Evolutionary conservation across 2,888 invertebrate genomes (phyloP), one percentile per base, ranked within the genome.

Genomic region (Patella pellucida): DNA sequence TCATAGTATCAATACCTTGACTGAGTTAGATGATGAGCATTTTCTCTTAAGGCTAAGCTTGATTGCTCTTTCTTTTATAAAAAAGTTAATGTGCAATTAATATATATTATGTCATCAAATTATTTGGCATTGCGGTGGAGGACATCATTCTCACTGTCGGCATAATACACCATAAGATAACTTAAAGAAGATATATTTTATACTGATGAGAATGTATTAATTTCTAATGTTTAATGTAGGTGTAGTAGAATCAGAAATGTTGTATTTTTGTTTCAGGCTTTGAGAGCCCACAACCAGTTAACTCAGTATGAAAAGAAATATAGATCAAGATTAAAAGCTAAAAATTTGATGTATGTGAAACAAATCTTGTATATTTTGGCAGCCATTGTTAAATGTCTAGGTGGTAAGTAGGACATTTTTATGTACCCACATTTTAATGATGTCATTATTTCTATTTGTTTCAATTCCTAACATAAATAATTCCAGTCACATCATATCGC

Each of bases 351-450:
- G 79, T 93, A 94, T 76, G 93, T 98, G 74, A 96, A 95, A 89
- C 97, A 97, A 90, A 89, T 98, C 19, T 92, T 94, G 79, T 96
- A 94, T 90, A 94, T 97, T 56, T 92, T 96, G 52, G 94, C 94
- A 69, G 84, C 82, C 62, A 83, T 90, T 68, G 81, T 88, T 52
- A 85, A 84, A 68, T 82, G 78, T 68, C 77, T 90, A 5, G 88
- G 88, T 77, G 89, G 89, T 84, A 80, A 77, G 78, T 27, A 4
- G 9, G 12, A 9, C 9, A 41, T 41, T 41, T 41, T 41, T 41
- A 41, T 41, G 41, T 41, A 41, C 41, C 9, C 9, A 41, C 41
- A 41, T 41, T 41, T 41, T 41, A 69, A 23, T 69, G 19, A n/a
- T 69, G 7, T 7, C 27, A 71, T 12, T 19, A 52, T 31, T 51